Evolutionary conservation across 2,113 vertebrate genomes (phyloP), one percentile per base, ranked within the genome.

Genomic region (Dermatemys mawii): DNA sequence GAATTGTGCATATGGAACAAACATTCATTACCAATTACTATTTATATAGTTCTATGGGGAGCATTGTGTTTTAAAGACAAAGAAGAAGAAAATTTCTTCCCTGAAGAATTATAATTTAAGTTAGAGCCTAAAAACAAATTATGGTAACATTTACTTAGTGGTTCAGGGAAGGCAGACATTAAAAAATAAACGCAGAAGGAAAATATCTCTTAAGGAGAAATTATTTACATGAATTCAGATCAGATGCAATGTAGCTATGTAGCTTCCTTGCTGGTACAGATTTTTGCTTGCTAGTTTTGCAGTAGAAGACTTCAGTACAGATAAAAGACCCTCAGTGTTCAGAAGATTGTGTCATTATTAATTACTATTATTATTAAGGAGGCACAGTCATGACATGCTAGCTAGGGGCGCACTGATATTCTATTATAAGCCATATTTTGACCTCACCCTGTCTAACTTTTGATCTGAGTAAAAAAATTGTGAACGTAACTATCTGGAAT

Each of bases 51-150:
- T 46, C 92, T 75, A 57, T 54, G 81, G 82, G 24, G 26, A 84
- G 84, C 63, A 49, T 41, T 11, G 19, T 19, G 29, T 83, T 86
- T 53, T 76, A 16, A 78, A 84, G 17, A 35, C 57, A 73, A 49
- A 3, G 41, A 51, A 44, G n/a, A 84, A 29, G 76, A 82, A 54
- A 0, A 63, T 41, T 0, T 3, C 41, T 93, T 41, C 53, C 46
- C 76, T 11, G 75, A 90, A 91, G 54, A 63, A 21, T n/a, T 81
- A 24, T 24, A 4, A 11, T 82, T 54, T 35, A 76, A 53, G 2
- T n/a, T 46, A 2, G 0, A 0, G 24, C 75, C 67, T 82, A 86
- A 73, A 29, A 51, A 27, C 41, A 1, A 87, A 38, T 2, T n/a
- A 46, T 11, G 46, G 32, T 41, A 46, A 75, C 38, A 75, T 26